These are phyloP conservation scores for Physocephala rufipes DNA, from an alignment of 2,888 invertebrate genomes.

Conservation along the genomic window DNA sequence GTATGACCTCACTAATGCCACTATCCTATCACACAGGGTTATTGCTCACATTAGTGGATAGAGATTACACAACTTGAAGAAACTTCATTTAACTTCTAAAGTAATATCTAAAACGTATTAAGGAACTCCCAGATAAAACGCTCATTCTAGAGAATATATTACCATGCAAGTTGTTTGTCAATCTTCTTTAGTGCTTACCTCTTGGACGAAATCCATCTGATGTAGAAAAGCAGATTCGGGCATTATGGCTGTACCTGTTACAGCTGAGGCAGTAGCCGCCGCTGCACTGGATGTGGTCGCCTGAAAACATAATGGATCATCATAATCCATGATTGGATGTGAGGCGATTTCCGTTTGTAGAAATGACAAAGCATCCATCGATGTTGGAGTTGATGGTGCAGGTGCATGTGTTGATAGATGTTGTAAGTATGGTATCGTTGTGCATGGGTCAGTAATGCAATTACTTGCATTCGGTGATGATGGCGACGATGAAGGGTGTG, in stretches of 20 bases:
- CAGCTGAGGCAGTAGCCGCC: neutral
- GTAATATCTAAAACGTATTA: too few species aligned
- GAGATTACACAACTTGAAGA: too few species aligned
- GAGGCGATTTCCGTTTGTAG: neutral
- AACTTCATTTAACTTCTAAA: too few species aligned
- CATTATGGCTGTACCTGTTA: neutral
- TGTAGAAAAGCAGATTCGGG: neutral
- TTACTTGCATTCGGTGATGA: neutral
- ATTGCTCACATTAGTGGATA: too few species aligned
- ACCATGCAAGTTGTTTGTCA: too few species aligned
- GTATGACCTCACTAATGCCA: neutral
- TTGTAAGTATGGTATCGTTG: neutral
- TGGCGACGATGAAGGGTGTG: neutral
- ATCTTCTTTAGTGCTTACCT: constrained; percentile 11
- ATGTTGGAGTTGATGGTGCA: constrained; percentile 2
- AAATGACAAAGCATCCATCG: neutral
- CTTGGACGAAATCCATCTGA: constrained; percentile 7
- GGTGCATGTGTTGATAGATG: neutral
- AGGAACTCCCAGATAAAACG: too few species aligned
- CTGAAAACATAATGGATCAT: constrained; percentile 12
- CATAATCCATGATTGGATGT: constrained; percentile 6
- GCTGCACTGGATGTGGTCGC: constrained; percentile 29
- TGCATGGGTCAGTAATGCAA: neutral
- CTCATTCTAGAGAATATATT: too few species aligned
- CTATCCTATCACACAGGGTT: constrained; percentile 12